Evolutionary conservation across 2,888 invertebrate genomes (phyloP).

Genomic region (Galerucella nymphaeae): DNA sequence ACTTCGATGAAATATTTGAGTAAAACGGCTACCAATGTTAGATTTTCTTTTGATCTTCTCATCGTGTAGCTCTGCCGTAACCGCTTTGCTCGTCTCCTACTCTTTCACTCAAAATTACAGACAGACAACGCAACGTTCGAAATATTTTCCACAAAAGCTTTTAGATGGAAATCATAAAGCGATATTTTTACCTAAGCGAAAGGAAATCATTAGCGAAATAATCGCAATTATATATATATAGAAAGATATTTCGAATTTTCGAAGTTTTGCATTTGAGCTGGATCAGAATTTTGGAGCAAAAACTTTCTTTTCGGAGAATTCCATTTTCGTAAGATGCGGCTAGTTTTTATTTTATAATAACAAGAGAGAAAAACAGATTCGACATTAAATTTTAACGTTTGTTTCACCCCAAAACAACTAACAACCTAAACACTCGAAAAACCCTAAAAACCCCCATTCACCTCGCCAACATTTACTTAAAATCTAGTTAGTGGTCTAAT

Average conservation of each 20-base stretch:
- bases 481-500: constrained; percentile 60
- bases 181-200: constrained; percentile 52
- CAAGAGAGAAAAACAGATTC: not conserved
- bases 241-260: constrained; percentile 27
- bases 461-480: constrained; percentile 53
- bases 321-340: not conserved
- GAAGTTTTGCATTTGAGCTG: constrained; percentile 12
- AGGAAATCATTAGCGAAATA: constrained; percentile 51
- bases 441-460: constrained; percentile 42
- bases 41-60: constrained; percentile 47
- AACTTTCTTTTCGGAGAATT: constrained; percentile 1
- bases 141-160: constrained; percentile 54
- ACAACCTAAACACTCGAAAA: constrained; percentile 35
- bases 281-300: constrained; percentile 5
- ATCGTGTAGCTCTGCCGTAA: constrained; percentile 41
- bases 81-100: constrained; percentile 41
- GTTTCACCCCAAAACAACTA: constrained; percentile 22
- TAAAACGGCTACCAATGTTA: constrained; percentile 47
- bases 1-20: constrained; percentile 49
- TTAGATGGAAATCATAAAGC: constrained; percentile 52
- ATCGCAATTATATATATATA: constrained; percentile 39
- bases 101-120: constrained; percentile 52
- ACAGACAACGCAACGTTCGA: constrained; percentile 48
- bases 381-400: not conserved
- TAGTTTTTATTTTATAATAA: not conserved